Base-by-base conservation (phyloP, 2,797 vertebrate genomes). In the Xenentodon cancila region DNA sequence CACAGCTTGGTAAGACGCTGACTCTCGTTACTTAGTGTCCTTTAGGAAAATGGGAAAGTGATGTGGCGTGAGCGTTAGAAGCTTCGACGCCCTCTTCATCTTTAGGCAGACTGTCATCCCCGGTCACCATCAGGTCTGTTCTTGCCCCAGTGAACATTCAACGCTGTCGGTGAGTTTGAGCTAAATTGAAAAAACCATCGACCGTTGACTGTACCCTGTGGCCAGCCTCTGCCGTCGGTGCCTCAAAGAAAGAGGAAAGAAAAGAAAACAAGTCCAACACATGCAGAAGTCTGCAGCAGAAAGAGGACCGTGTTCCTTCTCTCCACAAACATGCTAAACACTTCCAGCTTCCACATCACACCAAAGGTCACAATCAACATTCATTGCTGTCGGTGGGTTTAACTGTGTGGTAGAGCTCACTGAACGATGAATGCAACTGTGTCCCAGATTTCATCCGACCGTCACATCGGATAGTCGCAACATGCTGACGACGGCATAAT, bases 381-480 rank as follows among this genome's bases (percentile, higher is more conserved):
- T 99, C 97, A 99, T 99, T 98, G 97, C 97, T 99, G 97, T 99
- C 97, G 97, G 97, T 99, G 97, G 97, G 97, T 98, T 99, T 96
- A 94, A 94, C 94, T 94, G 87, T 97, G 91, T 94, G 91, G 95
- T 94, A 95, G 95, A 99, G 96, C 97, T 99, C 97, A 94, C 97
- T 97, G 97, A 96, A 97, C 97, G 94, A 98, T 99, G 97, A 99
- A 98, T 99, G 97, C 96, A 95, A 99, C 97, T 99, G 97, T 97
- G 97, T 95, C 97, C 96, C 95, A 94, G 85, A 94, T 93, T 92
- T 93, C 90, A 78, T 87, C 76, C 44, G 3, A 75, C 75, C 71
- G 65, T 88, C 84, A 75, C 55, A 77, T 74, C 72, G 75, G 81
- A 86, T 86, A 59, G 51, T 81, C 84, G 76, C 18, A 51, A 84